Percentiles rank a stretch among this genome's conserved stretches.
Evolutionary conservation across 2,888 invertebrate genomes (phyloP).

Genomic region (Pimpla rufipes): DNA sequence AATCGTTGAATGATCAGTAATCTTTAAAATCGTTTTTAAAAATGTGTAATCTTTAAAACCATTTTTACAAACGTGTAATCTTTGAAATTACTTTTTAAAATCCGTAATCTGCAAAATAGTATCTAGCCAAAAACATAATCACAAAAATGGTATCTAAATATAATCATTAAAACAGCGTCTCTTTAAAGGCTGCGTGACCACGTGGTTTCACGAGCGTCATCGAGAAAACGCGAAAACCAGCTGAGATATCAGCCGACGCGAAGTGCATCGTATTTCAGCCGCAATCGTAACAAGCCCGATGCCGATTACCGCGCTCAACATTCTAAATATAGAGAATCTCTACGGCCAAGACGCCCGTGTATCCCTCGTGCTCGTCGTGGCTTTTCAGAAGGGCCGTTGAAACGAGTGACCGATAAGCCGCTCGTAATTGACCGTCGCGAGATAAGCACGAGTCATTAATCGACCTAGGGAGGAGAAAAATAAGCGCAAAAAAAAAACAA

Average conservation of each 20-base stretch:
- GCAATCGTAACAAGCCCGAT: conserved; percentile 47
- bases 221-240: conserved; percentile 6
- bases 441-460: conserved; percentile 62
- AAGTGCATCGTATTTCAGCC: conserved; percentile 37
- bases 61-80: too few species aligned
- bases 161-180: not conserved
- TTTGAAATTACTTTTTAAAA: too few species aligned
- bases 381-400: conserved; percentile 48
- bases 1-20: too few species aligned
- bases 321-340: conserved; percentile 57
- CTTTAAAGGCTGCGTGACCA: not conserved
- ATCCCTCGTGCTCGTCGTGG: conserved; percentile 17
- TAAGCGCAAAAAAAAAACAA: conserved; percentile 20
- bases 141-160: too few species aligned
- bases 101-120: too few species aligned
- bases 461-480: not conserved
- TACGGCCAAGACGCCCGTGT: not conserved
- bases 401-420: conserved; percentile 67
- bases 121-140: too few species aligned
- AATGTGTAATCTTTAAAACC: too few species aligned
- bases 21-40: too few species aligned
- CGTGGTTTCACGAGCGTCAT: not conserved
- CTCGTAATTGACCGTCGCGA: conserved; percentile 66
- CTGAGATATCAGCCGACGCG: conserved; percentile 30
- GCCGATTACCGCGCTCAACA: conserved; percentile 27